Conservation (phyloP, 2,797 vertebrate species). For the Notamacropus eugenii region DNA sequence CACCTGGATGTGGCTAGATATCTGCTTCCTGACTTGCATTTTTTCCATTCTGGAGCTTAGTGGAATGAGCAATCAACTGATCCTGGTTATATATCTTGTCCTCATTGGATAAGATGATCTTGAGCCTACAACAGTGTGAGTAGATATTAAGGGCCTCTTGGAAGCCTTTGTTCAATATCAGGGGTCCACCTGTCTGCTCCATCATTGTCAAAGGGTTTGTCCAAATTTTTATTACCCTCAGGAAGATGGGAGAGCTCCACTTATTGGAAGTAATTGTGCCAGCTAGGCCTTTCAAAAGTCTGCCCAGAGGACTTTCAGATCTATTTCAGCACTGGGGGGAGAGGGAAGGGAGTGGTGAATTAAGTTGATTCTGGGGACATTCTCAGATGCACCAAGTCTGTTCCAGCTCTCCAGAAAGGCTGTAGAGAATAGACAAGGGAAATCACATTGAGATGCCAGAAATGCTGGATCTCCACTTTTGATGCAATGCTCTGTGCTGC, state of each 20-base stretch:
- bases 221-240: constrained; percentile 91
- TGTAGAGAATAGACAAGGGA: background rate
- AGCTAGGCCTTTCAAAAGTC: constrained; percentile 85
- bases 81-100: constrained; percentile 98
- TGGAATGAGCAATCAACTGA: constrained; percentile 92
- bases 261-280: constrained; percentile 95
- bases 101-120: constrained; percentile 97
- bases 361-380: background rate
- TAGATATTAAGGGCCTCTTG: constrained; percentile 97
- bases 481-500: background rate
- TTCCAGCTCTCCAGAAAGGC: background rate
- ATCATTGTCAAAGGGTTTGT: constrained; percentile 95
- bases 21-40: constrained; percentile 94
- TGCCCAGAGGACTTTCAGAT: constrained; percentile 74
- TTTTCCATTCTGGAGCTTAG: constrained; percentile 93
- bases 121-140: constrained; percentile 94
- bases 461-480: background rate
- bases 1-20: constrained; percentile 98
- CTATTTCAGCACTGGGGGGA: background rate
- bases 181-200: constrained; percentile 97
- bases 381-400: constrained; percentile 12
- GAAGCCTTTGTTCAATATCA: constrained; percentile 97
- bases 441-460: constrained; percentile 2
- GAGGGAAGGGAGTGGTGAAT: background rate
- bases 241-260: constrained; percentile 96